Evolutionary conservation across 2,888 invertebrate species (phyloP).

Genomic region (Parnassius apollo): DNA sequence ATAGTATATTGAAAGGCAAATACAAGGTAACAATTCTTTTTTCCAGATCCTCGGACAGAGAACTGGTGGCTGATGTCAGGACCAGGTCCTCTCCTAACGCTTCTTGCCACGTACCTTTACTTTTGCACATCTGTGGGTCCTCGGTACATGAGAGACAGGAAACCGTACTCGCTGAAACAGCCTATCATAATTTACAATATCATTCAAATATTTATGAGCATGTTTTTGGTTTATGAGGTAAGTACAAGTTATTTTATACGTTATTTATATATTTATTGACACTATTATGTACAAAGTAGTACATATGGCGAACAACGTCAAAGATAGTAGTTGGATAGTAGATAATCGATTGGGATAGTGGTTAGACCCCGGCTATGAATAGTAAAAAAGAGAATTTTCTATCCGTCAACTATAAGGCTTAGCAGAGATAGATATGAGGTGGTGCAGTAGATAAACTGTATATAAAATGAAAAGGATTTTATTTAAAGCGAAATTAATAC

Average conservation of each 20-base stretch:
- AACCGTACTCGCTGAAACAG: slow-evolving; percentile 86
- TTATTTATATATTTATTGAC: neutral
- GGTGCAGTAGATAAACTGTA: no score
- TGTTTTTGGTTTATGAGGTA: slow-evolving; percentile 84
- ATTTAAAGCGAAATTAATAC: no score
- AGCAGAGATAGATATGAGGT: no score
- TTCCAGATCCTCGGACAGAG: slow-evolving; percentile 85
- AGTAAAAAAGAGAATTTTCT: no score
- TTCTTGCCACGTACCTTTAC: slow-evolving; percentile 84
- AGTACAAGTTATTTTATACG: slow-evolving; percentile 27
- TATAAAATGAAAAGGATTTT: no score
- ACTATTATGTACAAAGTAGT: no score
- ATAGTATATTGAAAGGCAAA: no score
- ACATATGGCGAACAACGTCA: no score
- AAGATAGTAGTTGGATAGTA: no score
- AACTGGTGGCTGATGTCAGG: slow-evolving; percentile 90
- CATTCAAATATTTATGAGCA: slow-evolving; percentile 92
- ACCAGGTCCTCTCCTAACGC: slow-evolving; percentile 84
- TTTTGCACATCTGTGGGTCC: slow-evolving; percentile 90
- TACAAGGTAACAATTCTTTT: neutral
- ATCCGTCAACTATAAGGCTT: no score
- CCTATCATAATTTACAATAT: slow-evolving; percentile 90
- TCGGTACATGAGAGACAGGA: slow-evolving; percentile 86
- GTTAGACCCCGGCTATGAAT: no score
- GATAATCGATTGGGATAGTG: no score